A percentile compares a stretch with the other conserved stretches of the same genome.
Evolutionary conservation across 2,888 invertebrate genomes (phyloP).

Genomic region (Mythimna loreyi): DNA sequence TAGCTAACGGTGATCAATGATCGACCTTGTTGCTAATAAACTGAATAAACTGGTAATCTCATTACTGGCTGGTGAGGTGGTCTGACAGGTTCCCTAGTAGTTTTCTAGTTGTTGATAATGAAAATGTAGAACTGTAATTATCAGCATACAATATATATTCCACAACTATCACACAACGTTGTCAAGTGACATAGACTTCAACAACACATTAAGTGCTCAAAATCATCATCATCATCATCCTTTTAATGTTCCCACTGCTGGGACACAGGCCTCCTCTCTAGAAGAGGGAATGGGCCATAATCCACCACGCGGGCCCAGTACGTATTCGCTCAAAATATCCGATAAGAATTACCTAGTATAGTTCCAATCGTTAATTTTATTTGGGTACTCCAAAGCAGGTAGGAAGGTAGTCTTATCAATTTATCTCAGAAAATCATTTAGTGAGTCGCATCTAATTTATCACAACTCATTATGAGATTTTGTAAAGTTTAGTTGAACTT

Average conservation of each 20-base stretch:
- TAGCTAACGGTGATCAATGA: conserved; percentile 51
- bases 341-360: not conserved
- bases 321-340: not conserved
- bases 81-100: not conserved
- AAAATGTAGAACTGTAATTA: not conserved
- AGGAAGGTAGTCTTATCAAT: not conserved
- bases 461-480: too few relatives aligned
- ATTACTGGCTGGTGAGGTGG: conserved; percentile 1
- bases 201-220: too few relatives aligned
- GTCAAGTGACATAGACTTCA: too few relatives aligned
- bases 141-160: too few relatives aligned
- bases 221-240: too few relatives aligned
- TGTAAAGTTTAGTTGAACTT: too few relatives aligned
- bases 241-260: too few relatives aligned
- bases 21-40: conserved; percentile 49
- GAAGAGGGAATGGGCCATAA: too few relatives aligned
- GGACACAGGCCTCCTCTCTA: too few relatives aligned
- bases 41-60: conserved; percentile 34
- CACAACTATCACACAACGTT: too few relatives aligned
- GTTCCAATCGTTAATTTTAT: not conserved
- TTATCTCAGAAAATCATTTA: not conserved
- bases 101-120: too few relatives aligned
- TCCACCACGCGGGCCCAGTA: too few relatives aligned
- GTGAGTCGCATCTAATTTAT: conserved; percentile 4
- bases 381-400: not conserved